Base-by-base conservation (phyloP, 2,797 vertebrate species). In the Xenentodon cancila region DNA sequence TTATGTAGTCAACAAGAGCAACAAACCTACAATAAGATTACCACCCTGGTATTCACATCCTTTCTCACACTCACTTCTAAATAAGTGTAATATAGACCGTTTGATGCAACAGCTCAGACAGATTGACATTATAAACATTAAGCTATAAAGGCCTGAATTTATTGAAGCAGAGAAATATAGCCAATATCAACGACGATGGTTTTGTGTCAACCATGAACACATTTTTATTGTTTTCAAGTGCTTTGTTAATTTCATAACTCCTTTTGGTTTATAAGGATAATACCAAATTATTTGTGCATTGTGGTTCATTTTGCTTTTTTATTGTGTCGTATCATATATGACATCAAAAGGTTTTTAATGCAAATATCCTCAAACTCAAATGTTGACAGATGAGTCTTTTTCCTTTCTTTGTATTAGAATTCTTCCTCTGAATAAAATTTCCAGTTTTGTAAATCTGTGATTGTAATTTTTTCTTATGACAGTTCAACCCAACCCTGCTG, bases 401-500 rank as follows among this genome's bases (percentile, higher is more conserved):
- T 42, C 15, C 12, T 50, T 7, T 16, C 15, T 25, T 7, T 9
- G 16, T 16, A 16, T 8, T 6, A 25, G 16, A 63, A 42, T 68
- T 8, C 43, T 48, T 9, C 4, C 27, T 58, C 9, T 56, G 1
- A 53, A 52, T 71, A 32, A 47, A 27, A 44, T 61, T 52, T 20
- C 30, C 30, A 30, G 30, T 3, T 40, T 5, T 43, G 4, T n/a
- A 25, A 12, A n/a, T 6, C 3, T 11, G 50, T 1, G 1, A 8
- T n/a, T 64, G 9, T 13, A 1, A 5, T 11, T 40, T 18, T 17
- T 68, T 79, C 45, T 72, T 8, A 43, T 63, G 94, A 58, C 90
- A 99, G 97, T 95, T 90, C 97, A 98, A 83, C 94, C 97, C 76
- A 98, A 92, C 84, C 92, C 97, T 64, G 95, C 97, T 7, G 97